A percentile compares a stretch with the other conserved stretches of the same genome.
phyloP scores from a whole-genome alignment of 2,113 vertebrate genomes.

The Sialia sialis region DNA sequence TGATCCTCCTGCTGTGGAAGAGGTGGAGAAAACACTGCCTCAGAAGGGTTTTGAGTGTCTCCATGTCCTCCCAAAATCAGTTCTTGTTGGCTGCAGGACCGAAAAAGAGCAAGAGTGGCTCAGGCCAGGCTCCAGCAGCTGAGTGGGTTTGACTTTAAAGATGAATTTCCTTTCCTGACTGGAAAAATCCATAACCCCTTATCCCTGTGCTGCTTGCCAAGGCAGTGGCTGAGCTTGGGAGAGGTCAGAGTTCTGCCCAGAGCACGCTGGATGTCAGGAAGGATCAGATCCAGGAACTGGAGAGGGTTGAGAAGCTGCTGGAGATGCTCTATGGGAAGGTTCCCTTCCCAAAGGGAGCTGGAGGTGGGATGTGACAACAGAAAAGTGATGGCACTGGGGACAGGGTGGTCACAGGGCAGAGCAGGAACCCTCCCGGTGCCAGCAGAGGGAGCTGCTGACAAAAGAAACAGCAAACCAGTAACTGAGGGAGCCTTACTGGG shows the following conservation, averaged over 20 bases:
- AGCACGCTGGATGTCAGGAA: neutral
- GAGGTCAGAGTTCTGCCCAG: neutral
- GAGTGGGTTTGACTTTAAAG: neutral
- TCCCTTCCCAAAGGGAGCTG: neutral
- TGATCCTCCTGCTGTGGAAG: neutral
- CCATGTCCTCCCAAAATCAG: neutral
- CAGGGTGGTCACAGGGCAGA: neutral
- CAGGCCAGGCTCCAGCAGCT: neutral
- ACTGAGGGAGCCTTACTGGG: neutral
- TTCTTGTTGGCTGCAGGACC: neutral
- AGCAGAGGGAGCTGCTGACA: slow-evolving; percentile 49
- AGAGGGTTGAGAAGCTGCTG: neutral
- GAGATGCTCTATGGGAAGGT: neutral
- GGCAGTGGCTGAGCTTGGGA: neutral
- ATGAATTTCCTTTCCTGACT: neutral
- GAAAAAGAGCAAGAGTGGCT: neutral
- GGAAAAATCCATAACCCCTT: neutral
- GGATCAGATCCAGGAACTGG: neutral
- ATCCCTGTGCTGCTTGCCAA: neutral
- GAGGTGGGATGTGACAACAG: neutral
- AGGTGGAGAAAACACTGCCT: neutral
- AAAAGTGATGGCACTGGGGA: accelerated
- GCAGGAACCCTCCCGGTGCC: neutral
- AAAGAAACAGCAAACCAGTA: neutral
- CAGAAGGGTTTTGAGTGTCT: neutral